Conservation (phyloP, 2,797 vertebrate genomes). For the Rousettus madagascariensis region DNA sequence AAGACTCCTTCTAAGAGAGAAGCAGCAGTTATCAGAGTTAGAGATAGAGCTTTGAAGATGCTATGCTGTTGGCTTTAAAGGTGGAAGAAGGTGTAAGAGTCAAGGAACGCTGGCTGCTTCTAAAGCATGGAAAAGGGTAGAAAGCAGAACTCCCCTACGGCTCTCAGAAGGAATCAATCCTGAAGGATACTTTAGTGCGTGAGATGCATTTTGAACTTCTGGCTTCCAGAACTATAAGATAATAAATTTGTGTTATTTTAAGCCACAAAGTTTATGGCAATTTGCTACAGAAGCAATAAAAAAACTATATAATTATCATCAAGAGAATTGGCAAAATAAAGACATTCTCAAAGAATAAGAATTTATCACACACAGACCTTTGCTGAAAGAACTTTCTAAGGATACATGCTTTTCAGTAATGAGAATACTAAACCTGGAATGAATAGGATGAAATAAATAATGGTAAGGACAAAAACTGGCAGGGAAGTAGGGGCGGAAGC, state of each 20-base stretch:
- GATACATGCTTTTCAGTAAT: background rate
- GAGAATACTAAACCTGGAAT: background rate
- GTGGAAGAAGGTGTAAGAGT: background rate
- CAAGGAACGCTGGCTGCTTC: too few species aligned
- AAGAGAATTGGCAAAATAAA: background rate
- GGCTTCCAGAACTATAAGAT: background rate
- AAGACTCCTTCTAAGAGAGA: background rate
- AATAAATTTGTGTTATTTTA: background rate
- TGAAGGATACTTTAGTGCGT: accelerated
- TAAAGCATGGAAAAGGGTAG: background rate
- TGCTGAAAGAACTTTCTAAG: background rate
- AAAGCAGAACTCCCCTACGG: too few species aligned
- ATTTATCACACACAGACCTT: background rate
- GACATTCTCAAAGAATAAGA: background rate
- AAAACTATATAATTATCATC: background rate
- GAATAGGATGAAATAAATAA: background rate
- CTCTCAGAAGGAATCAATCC: background rate
- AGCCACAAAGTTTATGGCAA: background rate
- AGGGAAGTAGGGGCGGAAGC: background rate
- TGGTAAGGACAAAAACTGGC: background rate
- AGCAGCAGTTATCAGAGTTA: background rate
- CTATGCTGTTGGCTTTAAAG: background rate
- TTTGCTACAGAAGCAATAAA: background rate
- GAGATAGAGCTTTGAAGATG: background rate
- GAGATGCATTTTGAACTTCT: background rate